Base-by-base conservation (phyloP, 2,888 invertebrate species). In the Steinernema carpocapsae region DNA sequence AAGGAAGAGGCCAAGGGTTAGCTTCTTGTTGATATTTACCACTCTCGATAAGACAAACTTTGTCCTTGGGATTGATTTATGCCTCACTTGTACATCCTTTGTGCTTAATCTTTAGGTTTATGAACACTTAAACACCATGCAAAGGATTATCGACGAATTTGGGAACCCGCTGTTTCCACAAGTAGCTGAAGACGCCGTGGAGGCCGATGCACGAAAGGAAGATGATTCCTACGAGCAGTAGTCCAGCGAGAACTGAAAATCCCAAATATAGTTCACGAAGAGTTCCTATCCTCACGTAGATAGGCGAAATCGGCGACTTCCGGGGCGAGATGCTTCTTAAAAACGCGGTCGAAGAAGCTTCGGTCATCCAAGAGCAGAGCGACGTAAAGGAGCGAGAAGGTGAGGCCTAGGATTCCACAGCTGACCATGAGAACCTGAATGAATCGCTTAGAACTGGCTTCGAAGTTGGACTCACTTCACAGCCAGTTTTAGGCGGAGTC, bases 301-400 rank as follows among this genome's bases (percentile, higher is more conserved):
- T 64, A 64, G 37, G 64, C 64, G 64, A 64, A 17, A 32, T 64
- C 64, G 17, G 24, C 64, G 3, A 64, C 37, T 32, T 64, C 32
- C 17, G 37, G 64, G 7, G 26, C 17, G 14, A 17, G 17, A 1
- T 64, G 22, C 17, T 19, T 26, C 26, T 14, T 29, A 14, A 64
- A 29, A 32, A 64, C 64, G 29, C 64, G 64, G 12, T 64, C 64
- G 64, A 17, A 64, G 37, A 64, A 64, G 64, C 7, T 17, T 10
- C 64, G 64, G 19, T 64, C 64, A 32, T 37, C 64, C 12, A 64
- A 29, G 14, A 64, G 64, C 4, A 64, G 64, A 17, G 64, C 64
- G 32, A 64, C 29, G 64, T 64, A 64, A 7, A 64, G 64, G 37
- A 64, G 64, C 64, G 64, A 64, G 32, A 64, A 64, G 14, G 32